A percentile compares a stretch with the other conserved stretches of the same genome.
Conservation (phyloP, 2,888 invertebrate species). For the Acrocyrtus sp. region DNA sequence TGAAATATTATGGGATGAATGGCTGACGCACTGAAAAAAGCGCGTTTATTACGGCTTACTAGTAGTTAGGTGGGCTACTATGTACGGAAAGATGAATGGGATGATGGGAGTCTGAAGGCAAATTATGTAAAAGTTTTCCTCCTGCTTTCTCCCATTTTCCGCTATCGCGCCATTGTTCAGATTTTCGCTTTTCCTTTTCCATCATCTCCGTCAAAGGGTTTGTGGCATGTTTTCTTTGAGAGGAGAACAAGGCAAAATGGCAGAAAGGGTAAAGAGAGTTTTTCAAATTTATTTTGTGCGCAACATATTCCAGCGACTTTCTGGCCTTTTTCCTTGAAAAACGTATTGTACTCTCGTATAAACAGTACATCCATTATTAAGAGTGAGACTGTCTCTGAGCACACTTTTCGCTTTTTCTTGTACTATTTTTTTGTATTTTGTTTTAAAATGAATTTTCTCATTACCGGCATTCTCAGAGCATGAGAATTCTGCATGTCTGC, state of each 20-base stretch:
- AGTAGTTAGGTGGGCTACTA: too few species aligned
- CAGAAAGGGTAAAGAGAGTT: too few species aligned
- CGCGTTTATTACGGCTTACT: too few species aligned
- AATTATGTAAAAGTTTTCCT: background rate
- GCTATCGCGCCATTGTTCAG: too few species aligned
- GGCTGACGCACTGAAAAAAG: background rate
- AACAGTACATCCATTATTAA: background rate
- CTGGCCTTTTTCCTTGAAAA: background rate
- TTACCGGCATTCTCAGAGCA: too few species aligned
- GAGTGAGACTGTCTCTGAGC: too few species aligned
- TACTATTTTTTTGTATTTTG: too few species aligned
- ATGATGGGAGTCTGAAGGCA: background rate
- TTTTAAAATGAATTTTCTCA: too few species aligned
- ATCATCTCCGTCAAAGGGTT: background rate
- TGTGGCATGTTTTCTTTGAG: background rate
- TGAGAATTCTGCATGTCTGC: too few species aligned
- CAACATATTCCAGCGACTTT: background rate
- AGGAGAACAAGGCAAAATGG: too few species aligned
- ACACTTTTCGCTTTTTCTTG: too few species aligned
- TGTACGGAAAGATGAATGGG: too few species aligned
- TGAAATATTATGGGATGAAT: background rate
- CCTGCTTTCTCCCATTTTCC: background rate
- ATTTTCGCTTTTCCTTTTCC: background rate
- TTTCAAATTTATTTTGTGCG: background rate
- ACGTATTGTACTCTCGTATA: background rate